Evolutionary conservation across 2,888 invertebrate species (phyloP), one percentile per base, ranked within the genome.

Genomic region (Nomada hirtipes): DNA sequence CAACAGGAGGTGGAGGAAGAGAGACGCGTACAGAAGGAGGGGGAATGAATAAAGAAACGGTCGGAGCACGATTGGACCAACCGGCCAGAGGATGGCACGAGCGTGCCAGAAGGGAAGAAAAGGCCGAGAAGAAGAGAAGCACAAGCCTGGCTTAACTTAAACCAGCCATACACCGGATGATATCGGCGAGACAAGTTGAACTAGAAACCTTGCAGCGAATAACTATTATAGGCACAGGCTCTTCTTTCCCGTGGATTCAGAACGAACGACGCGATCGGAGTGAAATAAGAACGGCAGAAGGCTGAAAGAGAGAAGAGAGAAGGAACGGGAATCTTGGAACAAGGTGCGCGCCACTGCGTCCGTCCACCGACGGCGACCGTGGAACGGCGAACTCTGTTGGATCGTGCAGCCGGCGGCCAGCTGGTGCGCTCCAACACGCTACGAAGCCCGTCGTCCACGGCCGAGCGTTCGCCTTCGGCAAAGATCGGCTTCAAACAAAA

Each of bases 351-450:
- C 69, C 79, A 84, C 80, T 84, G 77, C 81, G 88, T 84, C 79
- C 89, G 91, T 89, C 90, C 91, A 91, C 90, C 92, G 89, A 89
- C 91, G 88, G 89, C 91, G 91, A 91, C 88, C 88, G 86, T 82
- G 91, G 91, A 92, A 91, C 91, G 91, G 92, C 92, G 89, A 92
- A 92, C 92, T 92, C 92, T 91, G 91, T 63, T 63, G 73, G 83
- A 77, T 76, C 70, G 81, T 90, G 90, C 92, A 89, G 88, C 85
- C 85, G 90, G 87, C 88, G 88, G 89, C 89, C 90, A 86, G 87
- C 87, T 88, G 91, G 88, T 90, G 74, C 88, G 84, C 89, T 79
- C 87, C 47, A 88, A 84, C 80, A 73, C 79, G 84, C 87, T 85
- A 83, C 89, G 85, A 89, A 87, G 88, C 88, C 90, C 86, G 86